Evolutionary conservation across 2,113 vertebrate genomes (phyloP).

Genomic region (Pandion haliaetus): DNA sequence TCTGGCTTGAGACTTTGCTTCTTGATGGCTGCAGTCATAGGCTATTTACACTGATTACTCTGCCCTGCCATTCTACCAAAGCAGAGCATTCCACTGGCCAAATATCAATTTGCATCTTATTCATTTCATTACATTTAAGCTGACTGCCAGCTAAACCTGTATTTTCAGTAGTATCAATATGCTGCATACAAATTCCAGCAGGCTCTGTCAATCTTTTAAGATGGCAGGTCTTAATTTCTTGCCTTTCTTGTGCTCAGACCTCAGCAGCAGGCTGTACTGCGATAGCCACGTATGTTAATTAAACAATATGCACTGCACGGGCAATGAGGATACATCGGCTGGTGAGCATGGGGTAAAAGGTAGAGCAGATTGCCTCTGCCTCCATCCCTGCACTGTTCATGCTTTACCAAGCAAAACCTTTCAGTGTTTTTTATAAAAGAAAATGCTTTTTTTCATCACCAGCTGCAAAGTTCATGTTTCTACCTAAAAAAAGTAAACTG

Average conservation of each 20-base stretch:
- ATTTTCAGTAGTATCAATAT: background rate
- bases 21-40: background rate
- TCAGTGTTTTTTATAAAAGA: background rate
- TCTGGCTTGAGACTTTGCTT: background rate
- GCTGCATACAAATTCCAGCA: background rate
- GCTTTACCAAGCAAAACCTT: background rate
- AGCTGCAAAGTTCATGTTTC: background rate
- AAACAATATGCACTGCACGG: rapidly evolving
- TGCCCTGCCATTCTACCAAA: background rate
- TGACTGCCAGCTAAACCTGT: background rate
- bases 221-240: background rate
- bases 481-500: background rate
- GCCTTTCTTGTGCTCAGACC: background rate
- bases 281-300: background rate
- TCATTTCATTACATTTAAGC: background rate
- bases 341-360: too few species aligned
- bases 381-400: rapidly evolving
- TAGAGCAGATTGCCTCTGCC: background rate
- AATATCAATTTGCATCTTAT: background rate
- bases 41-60: background rate
- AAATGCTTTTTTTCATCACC: background rate
- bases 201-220: background rate
- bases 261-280: background rate
- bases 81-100: background rate
- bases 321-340: rapidly evolving